A percentile compares a stretch with the other conserved stretches of the same genome.
phyloP scores from a whole-genome alignment of 2,797 vertebrate species.

The Poecile montanus region DNA sequence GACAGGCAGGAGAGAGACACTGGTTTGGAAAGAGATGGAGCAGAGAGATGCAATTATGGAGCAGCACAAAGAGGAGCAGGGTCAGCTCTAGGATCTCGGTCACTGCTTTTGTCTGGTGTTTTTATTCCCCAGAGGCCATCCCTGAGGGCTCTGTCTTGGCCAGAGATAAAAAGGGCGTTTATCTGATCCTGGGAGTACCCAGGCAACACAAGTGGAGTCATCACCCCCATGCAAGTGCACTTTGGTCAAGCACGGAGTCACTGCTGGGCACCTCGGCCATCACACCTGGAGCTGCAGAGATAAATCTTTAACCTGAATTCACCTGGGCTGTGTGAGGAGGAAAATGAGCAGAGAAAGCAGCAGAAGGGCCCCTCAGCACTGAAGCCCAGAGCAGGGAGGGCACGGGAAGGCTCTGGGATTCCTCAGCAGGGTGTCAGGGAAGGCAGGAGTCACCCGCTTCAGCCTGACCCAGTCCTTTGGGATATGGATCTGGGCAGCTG shows the following conservation, averaged over 20 bases:
- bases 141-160: not conserved
- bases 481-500: accelerated
- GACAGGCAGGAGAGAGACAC: not conserved
- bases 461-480: not conserved
- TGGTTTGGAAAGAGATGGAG: not conserved
- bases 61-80: not conserved
- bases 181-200: not conserved
- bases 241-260: not conserved
- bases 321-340: not conserved
- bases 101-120: not conserved
- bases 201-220: not conserved
- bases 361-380: not conserved
- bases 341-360: not conserved
- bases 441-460: not conserved
- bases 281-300: not conserved
- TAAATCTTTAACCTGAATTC: not conserved
- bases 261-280: not conserved
- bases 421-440: not conserved
- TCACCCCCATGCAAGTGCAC: not conserved
- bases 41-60: not conserved
- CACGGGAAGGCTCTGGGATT: not conserved
- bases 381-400: not conserved
- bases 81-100: not conserved
- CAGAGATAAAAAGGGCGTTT: not conserved
- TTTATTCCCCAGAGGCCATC: not conserved